Conservation (phyloP, 23 tunicate species). For the Styela clava region DNA sequence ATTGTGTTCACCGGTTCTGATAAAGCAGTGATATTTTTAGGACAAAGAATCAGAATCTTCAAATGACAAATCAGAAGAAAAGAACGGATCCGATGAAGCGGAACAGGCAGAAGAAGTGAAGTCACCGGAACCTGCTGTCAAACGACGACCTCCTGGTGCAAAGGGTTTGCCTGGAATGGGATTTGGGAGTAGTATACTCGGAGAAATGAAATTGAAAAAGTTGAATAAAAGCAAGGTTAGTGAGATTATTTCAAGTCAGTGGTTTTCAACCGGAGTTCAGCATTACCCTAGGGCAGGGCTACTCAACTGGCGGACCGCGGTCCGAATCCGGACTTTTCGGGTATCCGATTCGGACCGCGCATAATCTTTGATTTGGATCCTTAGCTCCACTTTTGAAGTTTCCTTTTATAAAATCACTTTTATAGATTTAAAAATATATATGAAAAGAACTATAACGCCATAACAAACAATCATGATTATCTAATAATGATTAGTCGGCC, state of each 20-base stretch:
- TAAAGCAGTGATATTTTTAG: no score
- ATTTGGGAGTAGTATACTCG: conserved; percentile 54
- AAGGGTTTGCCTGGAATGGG: conserved; percentile 71
- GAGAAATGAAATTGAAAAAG: conserved; percentile 69
- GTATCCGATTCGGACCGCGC: no score
- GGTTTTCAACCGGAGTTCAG: not conserved
- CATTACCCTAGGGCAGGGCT: no score
- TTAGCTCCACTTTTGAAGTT: not conserved
- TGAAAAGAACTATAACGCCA: no score
- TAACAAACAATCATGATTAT: no score
- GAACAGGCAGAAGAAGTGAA: not conserved
- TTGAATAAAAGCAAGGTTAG: conserved; percentile 40
- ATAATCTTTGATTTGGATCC: not conserved
- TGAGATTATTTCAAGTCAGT: not conserved
- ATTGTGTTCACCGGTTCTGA: not conserved
- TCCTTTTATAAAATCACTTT: not conserved
- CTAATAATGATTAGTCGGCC: no score
- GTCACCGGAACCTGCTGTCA: not conserved
- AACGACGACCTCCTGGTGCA: conserved; percentile 50
- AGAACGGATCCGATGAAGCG: conserved; percentile 26
- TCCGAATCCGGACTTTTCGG: not conserved
- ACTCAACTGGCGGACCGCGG: not conserved
- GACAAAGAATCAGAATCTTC: not conserved
- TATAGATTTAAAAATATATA: no score
- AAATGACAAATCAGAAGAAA: not conserved